A percentile compares a stretch with the other conserved stretches of the same genome.
These are phyloP conservation scores for Hypothenemus hampei DNA, from an alignment of 1,140 invertebrate species.

Conservation along the genomic window DNA sequence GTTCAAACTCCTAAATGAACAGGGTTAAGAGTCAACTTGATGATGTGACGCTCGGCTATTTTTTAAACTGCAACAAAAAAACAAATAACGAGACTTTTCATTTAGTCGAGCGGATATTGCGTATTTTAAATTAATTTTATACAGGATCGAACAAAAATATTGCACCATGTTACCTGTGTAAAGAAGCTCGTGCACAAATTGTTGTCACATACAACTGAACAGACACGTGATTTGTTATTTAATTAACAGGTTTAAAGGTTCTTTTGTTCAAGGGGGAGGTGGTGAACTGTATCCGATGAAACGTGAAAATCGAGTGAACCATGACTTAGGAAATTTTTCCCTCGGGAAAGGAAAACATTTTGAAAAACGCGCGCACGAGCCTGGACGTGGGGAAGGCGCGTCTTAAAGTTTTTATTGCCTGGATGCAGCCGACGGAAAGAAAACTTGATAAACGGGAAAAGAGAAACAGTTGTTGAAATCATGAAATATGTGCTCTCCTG, in stretches of 20 bases:
- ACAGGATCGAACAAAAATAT: background rate
- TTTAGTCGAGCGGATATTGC: background rate
- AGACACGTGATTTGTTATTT: background rate
- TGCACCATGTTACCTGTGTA: background rate
- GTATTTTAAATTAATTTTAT: background rate
- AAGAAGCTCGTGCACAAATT: background rate
- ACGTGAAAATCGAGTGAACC: conserved; percentile 17
- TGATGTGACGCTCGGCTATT: background rate
- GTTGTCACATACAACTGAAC: background rate
- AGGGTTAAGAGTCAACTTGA: conserved; percentile 18
- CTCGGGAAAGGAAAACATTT: conserved; percentile 15
- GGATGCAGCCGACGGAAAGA: no score
- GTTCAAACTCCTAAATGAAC: conserved; percentile 24
- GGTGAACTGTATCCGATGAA: conserved; percentile 3
- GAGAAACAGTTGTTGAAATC: no score
- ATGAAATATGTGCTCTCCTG: no score
- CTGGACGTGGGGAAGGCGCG: no score
- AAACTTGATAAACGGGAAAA: no score
- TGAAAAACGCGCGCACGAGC: conserved; percentile 24
- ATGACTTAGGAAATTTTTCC: conserved; percentile 23
- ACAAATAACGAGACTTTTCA: background rate
- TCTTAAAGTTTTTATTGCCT: no score
- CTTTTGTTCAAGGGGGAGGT: background rate
- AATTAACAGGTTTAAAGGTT: background rate
- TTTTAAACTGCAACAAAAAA: background rate